Evolutionary conservation across 2,888 invertebrate species (phyloP).

Genomic region (Microdon myrmicae): DNA sequence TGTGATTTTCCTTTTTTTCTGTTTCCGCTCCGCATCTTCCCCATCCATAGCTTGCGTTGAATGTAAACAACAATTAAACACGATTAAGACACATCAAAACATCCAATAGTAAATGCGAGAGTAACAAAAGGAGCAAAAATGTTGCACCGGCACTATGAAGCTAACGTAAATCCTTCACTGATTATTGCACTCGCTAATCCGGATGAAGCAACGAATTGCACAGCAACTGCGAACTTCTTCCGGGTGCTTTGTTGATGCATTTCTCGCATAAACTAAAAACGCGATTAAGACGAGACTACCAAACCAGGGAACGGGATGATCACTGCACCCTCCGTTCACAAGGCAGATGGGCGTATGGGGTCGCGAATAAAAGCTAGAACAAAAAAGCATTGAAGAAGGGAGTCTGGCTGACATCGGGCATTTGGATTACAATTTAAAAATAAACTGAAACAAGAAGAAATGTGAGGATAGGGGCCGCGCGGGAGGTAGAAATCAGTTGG

Average conservation of each 20-base stretch:
- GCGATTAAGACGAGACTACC: constrained; percentile 31
- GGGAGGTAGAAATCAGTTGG: too few relatives aligned
- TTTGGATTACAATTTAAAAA: constrained; percentile 8
- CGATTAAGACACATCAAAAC: constrained; percentile 46
- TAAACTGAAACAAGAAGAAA: neutral
- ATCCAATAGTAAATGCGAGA: constrained; percentile 25
- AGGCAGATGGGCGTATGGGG: constrained; percentile 2
- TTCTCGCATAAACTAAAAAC: constrained; percentile 27
- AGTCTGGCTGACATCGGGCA: constrained; percentile 16
- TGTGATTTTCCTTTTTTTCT: neutral
- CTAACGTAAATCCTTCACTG: constrained; percentile 46
- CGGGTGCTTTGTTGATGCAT: constrained; percentile 2
- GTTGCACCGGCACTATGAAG: constrained; percentile 20
- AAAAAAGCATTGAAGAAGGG: too few relatives aligned
- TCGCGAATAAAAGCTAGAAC: too few relatives aligned
- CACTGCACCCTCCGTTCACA: neutral
- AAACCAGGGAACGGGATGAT: neutral
- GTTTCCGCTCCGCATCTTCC: neutral
- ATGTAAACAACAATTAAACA: constrained; percentile 45
- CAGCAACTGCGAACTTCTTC: neutral
- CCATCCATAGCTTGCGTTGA: constrained; percentile 1
- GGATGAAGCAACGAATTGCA: constrained; percentile 35
- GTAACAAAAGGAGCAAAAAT: constrained; percentile 4
- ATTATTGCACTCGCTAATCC: constrained; percentile 50
- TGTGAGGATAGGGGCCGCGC: neutral